phyloP scores from a whole-genome alignment of 2,888 invertebrate genomes.

The Diplazon laetatorius region DNA sequence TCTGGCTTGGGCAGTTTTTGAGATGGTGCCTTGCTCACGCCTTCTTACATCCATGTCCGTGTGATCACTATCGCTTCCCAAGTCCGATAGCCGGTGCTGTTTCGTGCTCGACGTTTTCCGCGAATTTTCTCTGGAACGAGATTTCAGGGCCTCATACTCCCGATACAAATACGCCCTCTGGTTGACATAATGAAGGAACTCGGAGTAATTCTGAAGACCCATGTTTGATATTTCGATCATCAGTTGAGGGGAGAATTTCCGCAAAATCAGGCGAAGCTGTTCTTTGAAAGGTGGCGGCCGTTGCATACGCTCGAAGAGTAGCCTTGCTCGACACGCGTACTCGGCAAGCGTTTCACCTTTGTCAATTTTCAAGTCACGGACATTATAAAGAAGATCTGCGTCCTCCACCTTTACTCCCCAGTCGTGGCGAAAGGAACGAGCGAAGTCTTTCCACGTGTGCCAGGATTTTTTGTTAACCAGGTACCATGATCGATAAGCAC shows the following conservation, averaged over 20 bases:
- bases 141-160: no score
- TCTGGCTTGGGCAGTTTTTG: neutral
- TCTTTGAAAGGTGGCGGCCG: slow-evolving; percentile 35
- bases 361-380: slow-evolving; percentile 38
- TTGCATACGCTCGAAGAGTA: slow-evolving; percentile 45
- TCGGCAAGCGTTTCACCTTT: slow-evolving; percentile 39
- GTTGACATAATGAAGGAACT: no score
- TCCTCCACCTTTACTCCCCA: slow-evolving; percentile 41
- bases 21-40: neutral
- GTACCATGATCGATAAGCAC: slow-evolving; percentile 27
- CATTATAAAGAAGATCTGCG: slow-evolving; percentile 28
- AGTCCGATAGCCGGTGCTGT: no score
- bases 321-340: slow-evolving; percentile 36
- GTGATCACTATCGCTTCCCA: no score
- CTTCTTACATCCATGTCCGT: no score
- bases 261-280: slow-evolving; percentile 35
- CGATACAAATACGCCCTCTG: no score
- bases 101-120: no score
- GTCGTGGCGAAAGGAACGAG: slow-evolving; percentile 31
- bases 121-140: no score
- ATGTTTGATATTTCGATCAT: slow-evolving; percentile 21
- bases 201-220: no score
- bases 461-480: slow-evolving; percentile 21
- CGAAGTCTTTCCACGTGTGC: slow-evolving; percentile 41
- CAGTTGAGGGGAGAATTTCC: slow-evolving; percentile 28